Conservation (phyloP, 2,888 invertebrate species). For the Stegana nigrithorax region DNA sequence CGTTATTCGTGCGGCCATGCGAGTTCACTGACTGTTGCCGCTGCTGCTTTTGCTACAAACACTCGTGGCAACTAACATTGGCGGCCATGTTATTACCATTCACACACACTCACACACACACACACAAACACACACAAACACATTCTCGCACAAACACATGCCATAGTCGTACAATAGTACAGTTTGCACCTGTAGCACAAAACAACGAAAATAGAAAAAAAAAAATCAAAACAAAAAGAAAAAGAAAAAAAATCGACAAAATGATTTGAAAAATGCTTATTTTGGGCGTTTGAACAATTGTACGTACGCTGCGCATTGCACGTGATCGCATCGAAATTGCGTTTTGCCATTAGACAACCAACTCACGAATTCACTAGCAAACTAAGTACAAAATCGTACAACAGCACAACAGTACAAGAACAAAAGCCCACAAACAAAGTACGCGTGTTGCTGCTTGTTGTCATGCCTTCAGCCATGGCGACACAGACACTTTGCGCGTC, state of each 20-base stretch:
- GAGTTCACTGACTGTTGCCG: conserved; percentile 57
- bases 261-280: conserved; percentile 11
- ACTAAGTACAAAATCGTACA: conserved; percentile 23
- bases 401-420: conserved; percentile 49
- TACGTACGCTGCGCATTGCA: conserved; percentile 42
- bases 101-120: conserved; percentile 16
- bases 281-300: conserved; percentile 11
- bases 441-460: too few relatives aligned
- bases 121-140: background rate
- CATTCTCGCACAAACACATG: background rate
- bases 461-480: too few relatives aligned
- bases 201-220: background rate
- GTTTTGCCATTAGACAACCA: conserved; percentile 49
- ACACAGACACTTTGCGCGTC: too few relatives aligned
- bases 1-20: conserved; percentile 64
- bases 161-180: conserved; percentile 17
- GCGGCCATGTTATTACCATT: conserved; percentile 56
- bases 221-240: conserved; percentile 17
- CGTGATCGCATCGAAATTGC: conserved; percentile 48
- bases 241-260: conserved; percentile 33
- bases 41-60: conserved; percentile 38
- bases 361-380: conserved; percentile 38
- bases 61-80: conserved; percentile 38
- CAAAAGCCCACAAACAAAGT: conserved; percentile 37
- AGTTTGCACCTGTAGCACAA: conserved; percentile 29